phyloP scores from a whole-genome alignment of 2,888 invertebrate genomes.

The Nymphalis urticae region DNA sequence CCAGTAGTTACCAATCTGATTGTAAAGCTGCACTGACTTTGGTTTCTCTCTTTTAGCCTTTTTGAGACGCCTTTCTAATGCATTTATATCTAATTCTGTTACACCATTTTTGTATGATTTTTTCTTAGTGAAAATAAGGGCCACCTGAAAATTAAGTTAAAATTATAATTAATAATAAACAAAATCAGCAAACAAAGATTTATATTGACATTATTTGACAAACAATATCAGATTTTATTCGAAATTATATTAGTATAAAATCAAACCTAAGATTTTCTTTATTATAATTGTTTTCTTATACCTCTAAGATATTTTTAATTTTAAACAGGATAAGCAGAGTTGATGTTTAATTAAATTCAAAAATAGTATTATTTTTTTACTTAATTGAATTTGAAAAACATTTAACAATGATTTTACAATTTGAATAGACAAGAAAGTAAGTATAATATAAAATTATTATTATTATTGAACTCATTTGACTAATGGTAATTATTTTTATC shows the following conservation, averaged over 20 bases:
- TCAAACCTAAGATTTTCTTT: no score
- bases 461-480: no score
- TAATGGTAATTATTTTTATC: slow-evolving; percentile 17
- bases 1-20: slow-evolving; percentile 96
- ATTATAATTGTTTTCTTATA: no score
- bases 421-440: no score
- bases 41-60: slow-evolving; percentile 92
- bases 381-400: no score
- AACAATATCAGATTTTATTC: background rate
- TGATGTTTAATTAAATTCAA: no score
- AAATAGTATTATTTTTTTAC: no score
- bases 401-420: no score
- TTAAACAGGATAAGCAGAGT: no score
- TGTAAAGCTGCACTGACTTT: slow-evolving; percentile 91
- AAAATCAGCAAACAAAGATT: background rate
- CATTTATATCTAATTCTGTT: slow-evolving; percentile 87
- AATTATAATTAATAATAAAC: slow-evolving; percentile 7
- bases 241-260: no score
- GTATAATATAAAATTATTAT: no score
- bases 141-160: slow-evolving; percentile 73
- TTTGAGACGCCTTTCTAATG: slow-evolving; percentile 87
- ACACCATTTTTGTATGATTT: slow-evolving; percentile 82
- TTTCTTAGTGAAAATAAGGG: slow-evolving; percentile 88
- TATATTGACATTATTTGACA: background rate
- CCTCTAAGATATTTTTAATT: no score